phyloP scores from a whole-genome alignment of 2,797 vertebrate species.

The Cichlasoma orientale region DNA sequence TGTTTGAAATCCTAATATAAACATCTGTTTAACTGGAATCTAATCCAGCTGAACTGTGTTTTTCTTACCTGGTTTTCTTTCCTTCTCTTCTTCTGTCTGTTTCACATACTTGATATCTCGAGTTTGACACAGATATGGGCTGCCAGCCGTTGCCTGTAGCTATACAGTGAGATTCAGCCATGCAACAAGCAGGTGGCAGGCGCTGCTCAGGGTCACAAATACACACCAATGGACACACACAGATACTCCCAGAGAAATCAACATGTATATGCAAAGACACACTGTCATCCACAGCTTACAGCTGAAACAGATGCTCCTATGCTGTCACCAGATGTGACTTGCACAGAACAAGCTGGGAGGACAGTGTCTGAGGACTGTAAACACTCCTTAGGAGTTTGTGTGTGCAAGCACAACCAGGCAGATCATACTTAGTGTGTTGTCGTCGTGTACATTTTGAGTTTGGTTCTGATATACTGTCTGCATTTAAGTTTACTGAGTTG shows the following conservation, averaged over 20 bases:
- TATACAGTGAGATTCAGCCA: constrained; percentile 47
- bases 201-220: constrained; percentile 52
- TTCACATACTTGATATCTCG: constrained; percentile 1
- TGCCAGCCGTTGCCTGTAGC: constrained; percentile 51
- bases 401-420: neutral
- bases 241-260: constrained; percentile 13
- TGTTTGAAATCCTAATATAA: neutral
- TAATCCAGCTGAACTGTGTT: neutral
- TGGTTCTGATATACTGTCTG: neutral
- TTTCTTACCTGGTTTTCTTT: neutral
- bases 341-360: constrained; percentile 25
- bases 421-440: neutral
- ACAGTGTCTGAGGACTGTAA: constrained; percentile 29
- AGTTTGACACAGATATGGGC: constrained; percentile 57
- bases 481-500: no score
- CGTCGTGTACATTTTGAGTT: neutral
- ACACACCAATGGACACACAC: constrained; percentile 23
- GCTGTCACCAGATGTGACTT: constrained; percentile 60
- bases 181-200: constrained; percentile 57
- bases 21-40: neutral
- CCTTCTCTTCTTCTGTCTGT: neutral
- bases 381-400: constrained; percentile 9
- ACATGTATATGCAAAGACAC: constrained; percentile 34
- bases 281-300: constrained; percentile 14
- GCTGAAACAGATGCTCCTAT: constrained; percentile 57